Evolutionary conservation across 2,888 invertebrate genomes (phyloP).

Genomic region (Fissipunctia ypsillon): DNA sequence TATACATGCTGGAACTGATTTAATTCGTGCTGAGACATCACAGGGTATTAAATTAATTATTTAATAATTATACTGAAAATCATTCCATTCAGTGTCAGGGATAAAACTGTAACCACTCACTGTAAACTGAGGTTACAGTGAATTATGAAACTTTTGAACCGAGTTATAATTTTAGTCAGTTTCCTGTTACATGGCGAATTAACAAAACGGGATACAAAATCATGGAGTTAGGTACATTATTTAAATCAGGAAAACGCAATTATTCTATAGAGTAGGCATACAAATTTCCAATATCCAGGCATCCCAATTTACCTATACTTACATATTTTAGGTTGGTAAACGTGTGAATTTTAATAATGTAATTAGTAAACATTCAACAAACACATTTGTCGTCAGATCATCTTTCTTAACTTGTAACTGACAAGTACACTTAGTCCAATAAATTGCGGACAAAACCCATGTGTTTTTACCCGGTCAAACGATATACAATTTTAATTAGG

Average conservation of each 20-base stretch:
- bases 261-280: neutral
- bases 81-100: constrained; percentile 25
- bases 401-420: neutral
- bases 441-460: neutral
- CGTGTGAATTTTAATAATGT: too few relatives aligned
- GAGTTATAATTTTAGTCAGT: neutral
- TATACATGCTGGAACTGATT: too few relatives aligned
- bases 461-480: neutral
- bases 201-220: neutral
- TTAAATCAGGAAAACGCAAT: constrained; percentile 41
- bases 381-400: too few relatives aligned
- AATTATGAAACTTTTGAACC: constrained; percentile 16
- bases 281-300: neutral
- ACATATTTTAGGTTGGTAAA: neutral
- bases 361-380: neutral
- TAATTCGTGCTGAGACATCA: too few relatives aligned
- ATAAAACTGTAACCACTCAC: constrained; percentile 39
- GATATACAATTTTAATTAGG: neutral
- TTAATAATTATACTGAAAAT: too few relatives aligned
- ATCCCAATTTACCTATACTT: neutral
- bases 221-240: neutral
- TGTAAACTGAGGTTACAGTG: neutral
- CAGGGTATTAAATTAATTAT: too few relatives aligned
- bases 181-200: constrained; percentile 16
- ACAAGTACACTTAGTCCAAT: neutral